Percentiles rank a stretch among this genome's conserved stretches.
These are phyloP conservation scores for Peromyscus polionotus DNA, from an alignment of 2,113 vertebrate genomes.

Conservation along the genomic window DNA sequence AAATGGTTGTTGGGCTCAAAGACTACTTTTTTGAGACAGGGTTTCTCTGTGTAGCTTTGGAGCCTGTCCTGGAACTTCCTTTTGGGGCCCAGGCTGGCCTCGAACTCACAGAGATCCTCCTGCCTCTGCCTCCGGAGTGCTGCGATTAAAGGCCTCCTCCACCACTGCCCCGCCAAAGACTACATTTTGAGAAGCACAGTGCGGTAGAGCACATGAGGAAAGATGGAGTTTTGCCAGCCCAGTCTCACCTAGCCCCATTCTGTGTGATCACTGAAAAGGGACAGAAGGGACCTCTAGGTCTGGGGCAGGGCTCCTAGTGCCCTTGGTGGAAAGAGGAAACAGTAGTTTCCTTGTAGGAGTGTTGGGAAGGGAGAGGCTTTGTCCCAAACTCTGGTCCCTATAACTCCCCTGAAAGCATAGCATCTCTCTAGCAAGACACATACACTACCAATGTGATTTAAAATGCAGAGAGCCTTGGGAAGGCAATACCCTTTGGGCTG, in stretches of 20 bases:
- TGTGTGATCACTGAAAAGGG: neutral
- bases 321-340: constrained; percentile 33
- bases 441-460: neutral
- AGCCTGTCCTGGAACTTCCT: too few relatives aligned
- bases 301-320: neutral
- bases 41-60: too few relatives aligned
- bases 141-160: too few relatives aligned
- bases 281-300: neutral
- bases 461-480: constrained; percentile 5
- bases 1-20: neutral
- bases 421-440: constrained; percentile 11
- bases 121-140: too few relatives aligned
- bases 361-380: neutral
- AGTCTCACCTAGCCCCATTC: neutral
- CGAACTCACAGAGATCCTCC: too few relatives aligned
- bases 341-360: constrained; percentile 21
- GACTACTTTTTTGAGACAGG: neutral
- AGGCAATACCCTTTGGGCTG: constrained; percentile 11
- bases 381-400: neutral
- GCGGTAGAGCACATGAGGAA: neutral
- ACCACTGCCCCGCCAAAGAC: neutral
- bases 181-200: neutral
- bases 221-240: neutral
- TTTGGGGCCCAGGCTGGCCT: too few relatives aligned
- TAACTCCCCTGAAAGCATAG: neutral